These are phyloP conservation scores for Odocoileus virginianus DNA, from an alignment of 2,113 vertebrate genomes.

Conservation along the genomic window DNA sequence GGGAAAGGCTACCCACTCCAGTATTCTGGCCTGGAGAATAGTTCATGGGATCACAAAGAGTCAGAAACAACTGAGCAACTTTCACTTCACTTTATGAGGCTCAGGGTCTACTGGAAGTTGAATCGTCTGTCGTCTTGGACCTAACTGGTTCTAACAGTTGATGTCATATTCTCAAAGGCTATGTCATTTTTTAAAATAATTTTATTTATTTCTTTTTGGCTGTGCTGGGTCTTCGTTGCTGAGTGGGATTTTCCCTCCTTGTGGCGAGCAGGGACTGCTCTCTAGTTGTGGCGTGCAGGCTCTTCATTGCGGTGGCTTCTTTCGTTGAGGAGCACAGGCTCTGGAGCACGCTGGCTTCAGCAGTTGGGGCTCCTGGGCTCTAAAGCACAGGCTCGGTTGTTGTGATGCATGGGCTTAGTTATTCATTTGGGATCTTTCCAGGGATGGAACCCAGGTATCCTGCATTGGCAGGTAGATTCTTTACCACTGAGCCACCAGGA, in stretches of 20 bases:
- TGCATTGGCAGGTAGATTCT: background rate
- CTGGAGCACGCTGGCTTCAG: background rate
- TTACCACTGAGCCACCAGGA: background rate
- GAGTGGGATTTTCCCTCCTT: background rate
- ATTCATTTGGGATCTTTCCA: background rate
- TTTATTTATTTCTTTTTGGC: background rate
- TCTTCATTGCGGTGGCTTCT: background rate
- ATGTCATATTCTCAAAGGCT: background rate
- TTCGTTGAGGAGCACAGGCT: background rate
- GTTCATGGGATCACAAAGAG: background rate
- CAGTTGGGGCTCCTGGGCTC: background rate
- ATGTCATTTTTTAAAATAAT: background rate
- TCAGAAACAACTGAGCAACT: background rate
- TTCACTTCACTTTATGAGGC: background rate
- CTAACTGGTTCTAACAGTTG: background rate
- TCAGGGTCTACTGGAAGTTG: background rate
- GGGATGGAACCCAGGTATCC: background rate
- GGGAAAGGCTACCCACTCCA: background rate
- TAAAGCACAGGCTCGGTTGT: background rate
- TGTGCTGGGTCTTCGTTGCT: background rate
- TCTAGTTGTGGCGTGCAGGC: background rate
- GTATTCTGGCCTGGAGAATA: background rate
- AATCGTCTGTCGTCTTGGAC: background rate
- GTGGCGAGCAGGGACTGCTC: background rate
- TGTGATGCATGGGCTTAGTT: background rate